phyloP scores from a whole-genome alignment of 2,113 vertebrate species.

The Neolamprologus tretocephalus region DNA sequence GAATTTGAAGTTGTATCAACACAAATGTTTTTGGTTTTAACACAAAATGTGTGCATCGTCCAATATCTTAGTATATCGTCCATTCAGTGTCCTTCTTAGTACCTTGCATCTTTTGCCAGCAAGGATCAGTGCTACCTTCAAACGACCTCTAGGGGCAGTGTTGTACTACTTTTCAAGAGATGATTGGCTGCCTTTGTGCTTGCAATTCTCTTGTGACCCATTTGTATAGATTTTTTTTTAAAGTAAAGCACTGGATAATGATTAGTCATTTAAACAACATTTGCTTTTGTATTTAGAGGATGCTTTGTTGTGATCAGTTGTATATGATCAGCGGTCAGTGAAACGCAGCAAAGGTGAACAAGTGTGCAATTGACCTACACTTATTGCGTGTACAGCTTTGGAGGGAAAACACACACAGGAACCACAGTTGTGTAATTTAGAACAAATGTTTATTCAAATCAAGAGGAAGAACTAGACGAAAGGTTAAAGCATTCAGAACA shows the following conservation, averaged over 20 bases:
- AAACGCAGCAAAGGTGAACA: not conserved
- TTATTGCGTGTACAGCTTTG: not conserved
- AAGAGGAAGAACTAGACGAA: constrained; percentile 94
- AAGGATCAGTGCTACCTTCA: not conserved
- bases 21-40: not conserved
- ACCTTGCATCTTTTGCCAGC: not conserved
- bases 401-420: not conserved
- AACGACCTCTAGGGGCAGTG: constrained; percentile 35
- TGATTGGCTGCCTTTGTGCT: not conserved
- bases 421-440: constrained; percentile 3
- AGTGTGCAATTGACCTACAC: not conserved
- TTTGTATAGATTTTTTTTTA: not conserved
- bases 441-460: constrained; percentile 73
- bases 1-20: not conserved
- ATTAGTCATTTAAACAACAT: not conserved
- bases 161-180: not conserved
- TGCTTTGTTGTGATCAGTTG: not conserved
- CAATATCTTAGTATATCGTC: not conserved
- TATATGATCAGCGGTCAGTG: not conserved
- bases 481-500: constrained; percentile 88
- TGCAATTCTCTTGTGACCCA: not conserved
- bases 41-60: not conserved
- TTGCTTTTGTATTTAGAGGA: not conserved
- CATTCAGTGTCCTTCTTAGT: not conserved
- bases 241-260: not conserved